Evolutionary conservation across 2,888 invertebrate species (phyloP).

Genomic region (Apamea epomidion): DNA sequence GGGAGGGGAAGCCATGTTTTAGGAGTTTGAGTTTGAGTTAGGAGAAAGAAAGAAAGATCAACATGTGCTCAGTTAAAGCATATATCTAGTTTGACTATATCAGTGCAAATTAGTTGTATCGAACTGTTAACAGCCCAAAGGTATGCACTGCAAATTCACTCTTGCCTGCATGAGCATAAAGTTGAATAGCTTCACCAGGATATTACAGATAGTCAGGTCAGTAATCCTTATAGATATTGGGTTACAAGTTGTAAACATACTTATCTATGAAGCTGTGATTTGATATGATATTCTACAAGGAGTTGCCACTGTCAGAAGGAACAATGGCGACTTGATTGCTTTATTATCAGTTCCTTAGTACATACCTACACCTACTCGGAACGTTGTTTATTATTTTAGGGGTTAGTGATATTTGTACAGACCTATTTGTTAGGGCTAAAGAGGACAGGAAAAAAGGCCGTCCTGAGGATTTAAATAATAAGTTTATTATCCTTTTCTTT

Average conservation of each 20-base stretch:
- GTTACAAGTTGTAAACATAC: slow-evolving; percentile 3
- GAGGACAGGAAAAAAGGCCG: neutral
- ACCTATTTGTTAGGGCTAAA: neutral
- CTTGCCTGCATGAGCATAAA: neutral
- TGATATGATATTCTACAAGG: slow-evolving; percentile 8
- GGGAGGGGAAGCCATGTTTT: too few species aligned
- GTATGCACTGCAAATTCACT: neutral
- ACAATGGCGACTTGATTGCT: slow-evolving; percentile 23
- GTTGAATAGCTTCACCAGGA: neutral
- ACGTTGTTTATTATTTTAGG: neutral
- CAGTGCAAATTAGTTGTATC: neutral
- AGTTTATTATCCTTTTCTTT: neutral
- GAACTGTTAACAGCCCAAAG: neutral
- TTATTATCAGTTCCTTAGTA: slow-evolving; percentile 25
- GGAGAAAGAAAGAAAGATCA: neutral
- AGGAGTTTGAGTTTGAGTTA: too few species aligned
- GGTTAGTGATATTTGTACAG: neutral
- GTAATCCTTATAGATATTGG: slow-evolving; percentile 10
- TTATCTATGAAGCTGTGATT: neutral
- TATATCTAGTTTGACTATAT: neutral
- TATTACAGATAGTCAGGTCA: neutral
- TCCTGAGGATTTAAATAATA: neutral
- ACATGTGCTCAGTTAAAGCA: neutral
- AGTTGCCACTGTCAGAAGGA: neutral
- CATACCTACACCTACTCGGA: neutral